A percentile compares a stretch with the other conserved stretches of the same genome.
Evolutionary conservation across 2,888 invertebrate species (phyloP).

Genomic region (Hydropsyche betteni): DNA sequence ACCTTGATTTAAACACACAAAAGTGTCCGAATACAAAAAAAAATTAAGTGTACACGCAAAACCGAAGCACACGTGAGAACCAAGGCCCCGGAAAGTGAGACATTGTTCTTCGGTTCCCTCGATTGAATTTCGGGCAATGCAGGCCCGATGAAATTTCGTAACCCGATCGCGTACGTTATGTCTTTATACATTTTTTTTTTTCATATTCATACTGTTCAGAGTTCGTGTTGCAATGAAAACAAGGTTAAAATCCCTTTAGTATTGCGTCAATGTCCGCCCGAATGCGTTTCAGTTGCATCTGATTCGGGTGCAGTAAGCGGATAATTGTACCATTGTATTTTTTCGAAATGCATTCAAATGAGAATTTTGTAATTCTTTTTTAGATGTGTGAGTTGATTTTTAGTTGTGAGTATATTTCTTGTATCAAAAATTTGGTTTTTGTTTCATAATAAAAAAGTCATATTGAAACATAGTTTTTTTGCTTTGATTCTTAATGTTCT

Average conservation of each 20-base stretch:
- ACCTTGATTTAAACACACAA: too few relatives aligned
- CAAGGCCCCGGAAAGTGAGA: background rate
- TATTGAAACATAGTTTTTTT: too few relatives aligned
- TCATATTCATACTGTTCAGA: background rate
- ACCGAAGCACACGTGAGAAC: constrained; percentile 6
- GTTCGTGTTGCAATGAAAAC: background rate
- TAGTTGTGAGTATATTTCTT: too few relatives aligned
- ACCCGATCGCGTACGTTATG: background rate
- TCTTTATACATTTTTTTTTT: background rate
- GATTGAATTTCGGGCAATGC: constrained; percentile 8
- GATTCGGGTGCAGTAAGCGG: background rate
- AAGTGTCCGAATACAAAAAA: background rate
- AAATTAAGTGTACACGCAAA: background rate
- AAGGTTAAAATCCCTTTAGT: background rate
- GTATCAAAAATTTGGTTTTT: too few relatives aligned
- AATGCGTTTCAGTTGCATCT: background rate
- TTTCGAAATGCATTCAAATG: too few relatives aligned
- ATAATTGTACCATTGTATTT: background rate
- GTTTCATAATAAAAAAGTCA: too few relatives aligned
- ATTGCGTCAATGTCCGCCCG: background rate
- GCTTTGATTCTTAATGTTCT: too few relatives aligned
- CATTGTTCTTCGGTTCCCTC: constrained; percentile 6
- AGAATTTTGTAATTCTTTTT: too few relatives aligned
- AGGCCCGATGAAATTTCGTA: background rate
- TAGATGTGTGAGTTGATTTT: too few relatives aligned